Evolutionary conservation across 2,113 vertebrate species (phyloP).

Genomic region (Calyptomena viridis): DNA sequence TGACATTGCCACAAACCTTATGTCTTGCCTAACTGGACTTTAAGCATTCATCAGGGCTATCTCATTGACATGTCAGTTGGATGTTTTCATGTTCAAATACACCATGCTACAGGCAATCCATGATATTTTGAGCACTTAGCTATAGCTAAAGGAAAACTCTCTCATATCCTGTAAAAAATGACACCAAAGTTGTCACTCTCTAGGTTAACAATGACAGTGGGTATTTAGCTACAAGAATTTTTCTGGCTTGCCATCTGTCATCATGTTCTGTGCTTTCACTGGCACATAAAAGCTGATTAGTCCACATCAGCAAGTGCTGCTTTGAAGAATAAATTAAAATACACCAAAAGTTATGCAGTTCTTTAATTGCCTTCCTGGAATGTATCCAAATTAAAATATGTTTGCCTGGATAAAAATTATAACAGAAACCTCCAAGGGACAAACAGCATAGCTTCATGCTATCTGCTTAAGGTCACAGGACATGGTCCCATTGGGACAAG

Average conservation of each 20-base stretch:
- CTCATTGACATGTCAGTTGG: not conserved
- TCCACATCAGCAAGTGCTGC: conserved; percentile 12
- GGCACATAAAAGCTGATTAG: conserved; percentile 52
- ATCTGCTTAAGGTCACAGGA: not conserved
- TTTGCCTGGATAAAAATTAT: not conserved
- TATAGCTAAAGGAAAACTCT: not conserved
- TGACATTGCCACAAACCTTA: not conserved
- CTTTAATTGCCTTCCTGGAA: conserved; percentile 35
- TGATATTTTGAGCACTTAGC: not conserved
- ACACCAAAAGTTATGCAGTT: conserved; percentile 3
- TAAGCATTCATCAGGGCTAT: not conserved
- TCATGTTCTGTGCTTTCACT: conserved; percentile 15
- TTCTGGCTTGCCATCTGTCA: conserved; percentile 58
- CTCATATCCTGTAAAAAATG: not conserved
- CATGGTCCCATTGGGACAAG: not conserved
- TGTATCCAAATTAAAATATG: conserved; percentile 17
- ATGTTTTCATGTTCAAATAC: not conserved
- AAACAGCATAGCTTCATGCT: not conserved
- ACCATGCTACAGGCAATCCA: not conserved
- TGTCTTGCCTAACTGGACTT: not conserved
- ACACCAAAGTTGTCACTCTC: conserved; percentile 19
- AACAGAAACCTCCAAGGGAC: not conserved
- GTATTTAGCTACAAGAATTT: conserved; percentile 32
- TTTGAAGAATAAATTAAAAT: conserved; percentile 55
- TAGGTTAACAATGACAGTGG: conserved; percentile 18